A percentile compares a stretch with the other conserved stretches of the same genome.
Conservation (phyloP, 2,797 vertebrate species). For the Gobionotothen gibberifrons region DNA sequence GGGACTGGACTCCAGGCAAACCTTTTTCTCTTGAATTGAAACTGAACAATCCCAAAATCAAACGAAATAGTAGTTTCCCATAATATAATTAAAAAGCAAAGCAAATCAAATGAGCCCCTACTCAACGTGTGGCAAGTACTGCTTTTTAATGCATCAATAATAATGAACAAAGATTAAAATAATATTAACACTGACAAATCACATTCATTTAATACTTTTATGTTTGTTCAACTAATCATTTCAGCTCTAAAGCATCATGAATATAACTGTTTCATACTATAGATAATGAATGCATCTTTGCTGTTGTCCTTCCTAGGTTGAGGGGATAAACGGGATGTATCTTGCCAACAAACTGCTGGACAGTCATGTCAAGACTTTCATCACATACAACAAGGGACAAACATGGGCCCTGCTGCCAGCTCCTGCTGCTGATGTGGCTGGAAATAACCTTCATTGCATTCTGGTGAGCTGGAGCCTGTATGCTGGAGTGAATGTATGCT, state of each 20-base stretch:
- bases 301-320: slow-evolving; percentile 88
- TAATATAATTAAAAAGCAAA: not conserved
- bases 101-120: not conserved
- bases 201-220: not conserved
- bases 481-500: slow-evolving; percentile 40
- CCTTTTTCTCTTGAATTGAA: too few relatives aligned
- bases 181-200: too few relatives aligned
- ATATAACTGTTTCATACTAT: not conserved
- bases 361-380: slow-evolving; percentile 92
- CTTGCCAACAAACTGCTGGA: slow-evolving; percentile 95
- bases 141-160: too few relatives aligned
- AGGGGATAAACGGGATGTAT: slow-evolving; percentile 95
- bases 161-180: too few relatives aligned
- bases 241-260: not conserved
- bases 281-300: slow-evolving; percentile 13
- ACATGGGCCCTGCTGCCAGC: slow-evolving; percentile 93
- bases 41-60: too few relatives aligned
- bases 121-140: not conserved
- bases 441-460: slow-evolving; percentile 89
- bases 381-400: slow-evolving; percentile 97
- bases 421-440: slow-evolving; percentile 86
- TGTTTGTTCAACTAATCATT: not conserved
- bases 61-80: too few relatives aligned
- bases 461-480: slow-evolving; percentile 69
- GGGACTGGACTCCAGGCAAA: too few relatives aligned